Conservation (phyloP, 53 echinoderm and acorn worm species). For the Zoroaster sp. region DNA sequence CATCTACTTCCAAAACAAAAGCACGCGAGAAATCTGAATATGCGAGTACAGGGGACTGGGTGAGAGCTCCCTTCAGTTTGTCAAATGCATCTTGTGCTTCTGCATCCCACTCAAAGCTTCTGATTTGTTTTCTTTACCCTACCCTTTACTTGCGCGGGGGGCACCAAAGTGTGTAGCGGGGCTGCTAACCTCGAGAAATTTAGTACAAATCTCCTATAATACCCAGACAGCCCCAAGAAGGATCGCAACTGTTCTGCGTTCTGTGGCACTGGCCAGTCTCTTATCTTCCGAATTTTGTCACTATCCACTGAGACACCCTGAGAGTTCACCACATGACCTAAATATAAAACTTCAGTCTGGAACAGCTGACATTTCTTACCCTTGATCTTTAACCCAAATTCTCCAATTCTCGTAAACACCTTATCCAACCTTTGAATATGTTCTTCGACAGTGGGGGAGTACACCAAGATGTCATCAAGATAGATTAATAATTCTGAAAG, state of each 20-base stretch:
- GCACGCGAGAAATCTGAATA: background rate
- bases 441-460: background rate
- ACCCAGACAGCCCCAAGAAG: background rate
- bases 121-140: background rate
- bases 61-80: background rate
- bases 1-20: background rate
- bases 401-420: background rate
- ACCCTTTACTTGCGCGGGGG: background rate
- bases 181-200: background rate
- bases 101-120: background rate
- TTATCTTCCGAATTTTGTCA: background rate
- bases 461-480: constrained; percentile 42
- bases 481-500: constrained; percentile 11
- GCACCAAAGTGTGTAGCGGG: background rate
- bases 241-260: background rate
- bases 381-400: constrained; percentile 14
- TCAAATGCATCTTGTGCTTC: constrained; percentile 4
- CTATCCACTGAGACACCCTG: background rate
- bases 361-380: background rate
- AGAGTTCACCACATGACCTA: background rate
- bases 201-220: background rate
- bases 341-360: background rate
- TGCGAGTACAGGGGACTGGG: background rate
- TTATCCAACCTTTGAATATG: background rate
- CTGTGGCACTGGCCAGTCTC: background rate